Conservation (phyloP, 2,888 invertebrate species). For the Tipula vernalis region DNA sequence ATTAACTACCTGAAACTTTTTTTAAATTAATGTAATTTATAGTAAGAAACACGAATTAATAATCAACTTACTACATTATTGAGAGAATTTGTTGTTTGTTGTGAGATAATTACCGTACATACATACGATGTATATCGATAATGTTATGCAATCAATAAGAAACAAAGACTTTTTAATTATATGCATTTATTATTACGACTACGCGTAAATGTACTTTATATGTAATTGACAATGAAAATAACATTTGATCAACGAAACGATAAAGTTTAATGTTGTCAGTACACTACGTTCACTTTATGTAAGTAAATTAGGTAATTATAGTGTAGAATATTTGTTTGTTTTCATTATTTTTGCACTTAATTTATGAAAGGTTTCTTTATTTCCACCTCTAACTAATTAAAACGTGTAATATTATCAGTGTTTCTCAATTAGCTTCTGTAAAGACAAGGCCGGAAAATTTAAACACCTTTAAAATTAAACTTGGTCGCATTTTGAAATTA, state of each 20-base stretch:
- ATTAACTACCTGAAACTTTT: background rate
- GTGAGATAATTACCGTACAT: background rate
- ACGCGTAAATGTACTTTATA: background rate
- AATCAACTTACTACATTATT: background rate
- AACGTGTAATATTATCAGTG: too few species aligned
- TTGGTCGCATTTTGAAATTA: too few species aligned
- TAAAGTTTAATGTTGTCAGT: background rate
- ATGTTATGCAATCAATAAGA: background rate
- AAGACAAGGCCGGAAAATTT: too few species aligned
- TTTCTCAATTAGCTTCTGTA: too few species aligned
- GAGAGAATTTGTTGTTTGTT: background rate
- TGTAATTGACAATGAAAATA: background rate
- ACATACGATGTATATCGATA: too few species aligned
- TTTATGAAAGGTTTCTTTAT: too few species aligned
- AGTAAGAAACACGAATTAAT: background rate
- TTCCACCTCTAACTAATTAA: too few species aligned
- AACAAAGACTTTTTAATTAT: background rate
- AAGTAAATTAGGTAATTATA: background rate
- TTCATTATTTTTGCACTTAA: too few species aligned
- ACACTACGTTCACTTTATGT: background rate
- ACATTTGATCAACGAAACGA: background rate
- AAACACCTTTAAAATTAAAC: too few species aligned
- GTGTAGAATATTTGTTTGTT: too few species aligned
- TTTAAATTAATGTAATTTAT: background rate
- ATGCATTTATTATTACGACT: background rate